phyloP scores from a whole-genome alignment of 2,888 invertebrate species.

The Drosophila fulvimacula region DNA sequence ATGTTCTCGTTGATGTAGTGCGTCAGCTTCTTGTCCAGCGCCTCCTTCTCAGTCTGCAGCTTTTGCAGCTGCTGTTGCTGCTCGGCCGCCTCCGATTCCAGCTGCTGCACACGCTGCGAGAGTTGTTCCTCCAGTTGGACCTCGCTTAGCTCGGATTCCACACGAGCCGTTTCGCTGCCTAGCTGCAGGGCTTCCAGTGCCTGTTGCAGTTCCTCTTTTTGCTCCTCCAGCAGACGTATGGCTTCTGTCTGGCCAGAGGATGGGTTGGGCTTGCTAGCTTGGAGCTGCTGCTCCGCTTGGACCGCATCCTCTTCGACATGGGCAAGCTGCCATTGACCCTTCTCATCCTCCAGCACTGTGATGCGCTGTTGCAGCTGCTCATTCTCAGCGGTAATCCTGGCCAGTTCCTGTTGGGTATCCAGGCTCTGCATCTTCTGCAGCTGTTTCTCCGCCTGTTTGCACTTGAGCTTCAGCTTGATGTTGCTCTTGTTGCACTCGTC shows the following conservation, averaged over 20 bases:
- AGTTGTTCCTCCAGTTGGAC: conserved; percentile 92
- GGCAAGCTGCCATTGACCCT: conserved; percentile 93
- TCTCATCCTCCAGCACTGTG: conserved; percentile 94
- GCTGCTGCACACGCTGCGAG: conserved; percentile 84
- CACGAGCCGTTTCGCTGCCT: conserved; percentile 88
- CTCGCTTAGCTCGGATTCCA: conserved; percentile 91
- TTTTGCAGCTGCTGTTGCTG: conserved; percentile 73
- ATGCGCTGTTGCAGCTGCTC: conserved; percentile 90
- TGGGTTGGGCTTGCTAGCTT: neutral
- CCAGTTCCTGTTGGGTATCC: conserved; percentile 89
- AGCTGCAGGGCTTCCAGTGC: conserved; percentile 84
- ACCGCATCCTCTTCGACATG: conserved; percentile 66
- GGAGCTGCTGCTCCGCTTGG: neutral
- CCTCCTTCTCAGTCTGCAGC: conserved; percentile 87
- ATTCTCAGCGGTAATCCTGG: conserved; percentile 88
- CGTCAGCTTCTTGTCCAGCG: conserved; percentile 87
- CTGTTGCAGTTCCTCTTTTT: conserved; percentile 87
- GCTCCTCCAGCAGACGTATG: conserved; percentile 84
- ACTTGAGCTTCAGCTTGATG: conserved; percentile 85
- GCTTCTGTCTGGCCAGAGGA: conserved; percentile 64
- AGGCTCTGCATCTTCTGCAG: conserved; percentile 88
- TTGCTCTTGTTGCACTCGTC: conserved; percentile 89
- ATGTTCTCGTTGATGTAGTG: conserved; percentile 90
- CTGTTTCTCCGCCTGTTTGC: conserved; percentile 91
- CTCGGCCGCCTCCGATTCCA: conserved; percentile 86